A percentile compares a stretch with the other conserved stretches of the same genome.
Conservation (phyloP, 2,888 invertebrate species). For the Lysandra coridon region DNA sequence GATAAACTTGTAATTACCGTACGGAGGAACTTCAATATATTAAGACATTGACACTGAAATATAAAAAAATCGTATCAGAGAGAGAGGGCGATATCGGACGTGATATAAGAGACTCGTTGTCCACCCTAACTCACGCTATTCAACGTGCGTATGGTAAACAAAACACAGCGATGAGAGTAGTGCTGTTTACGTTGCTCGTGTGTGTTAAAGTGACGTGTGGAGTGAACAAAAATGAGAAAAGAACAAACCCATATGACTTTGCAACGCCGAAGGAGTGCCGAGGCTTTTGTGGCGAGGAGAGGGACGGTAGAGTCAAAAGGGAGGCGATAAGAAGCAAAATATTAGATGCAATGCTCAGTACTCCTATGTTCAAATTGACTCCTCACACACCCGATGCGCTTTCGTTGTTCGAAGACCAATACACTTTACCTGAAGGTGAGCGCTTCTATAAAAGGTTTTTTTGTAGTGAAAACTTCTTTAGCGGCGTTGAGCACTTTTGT, state of each 20-base stretch:
- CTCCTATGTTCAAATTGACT: conserved; percentile 52
- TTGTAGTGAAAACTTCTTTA: too few species aligned
- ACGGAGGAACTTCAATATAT: conserved; percentile 10
- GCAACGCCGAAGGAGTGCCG: conserved; percentile 4
- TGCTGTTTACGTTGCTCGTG: background rate
- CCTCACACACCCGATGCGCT: conserved; percentile 55
- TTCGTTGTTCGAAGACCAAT: conserved; percentile 57
- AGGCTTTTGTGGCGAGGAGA: background rate
- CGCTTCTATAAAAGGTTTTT: too few species aligned
- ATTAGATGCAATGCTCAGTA: conserved; percentile 60
- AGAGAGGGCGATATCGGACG: conserved; percentile 11
- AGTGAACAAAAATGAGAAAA: background rate
- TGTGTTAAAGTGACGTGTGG: conserved; percentile 15
- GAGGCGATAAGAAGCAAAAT: conserved; percentile 51
- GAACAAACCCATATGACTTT: background rate
- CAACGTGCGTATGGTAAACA: background rate
- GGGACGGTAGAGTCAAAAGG: background rate
- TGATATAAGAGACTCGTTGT: conserved; percentile 19
- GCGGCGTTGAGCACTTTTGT: too few species aligned
- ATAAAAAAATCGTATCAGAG: conserved; percentile 14
- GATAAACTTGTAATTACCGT: conserved; percentile 26
- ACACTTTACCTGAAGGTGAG: conserved; percentile 63
- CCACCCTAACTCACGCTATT: background rate
- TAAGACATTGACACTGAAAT: conserved; percentile 22
- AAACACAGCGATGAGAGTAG: background rate